Conservation (phyloP, 2,888 invertebrate species). For the Agonopterix arenella region DNA sequence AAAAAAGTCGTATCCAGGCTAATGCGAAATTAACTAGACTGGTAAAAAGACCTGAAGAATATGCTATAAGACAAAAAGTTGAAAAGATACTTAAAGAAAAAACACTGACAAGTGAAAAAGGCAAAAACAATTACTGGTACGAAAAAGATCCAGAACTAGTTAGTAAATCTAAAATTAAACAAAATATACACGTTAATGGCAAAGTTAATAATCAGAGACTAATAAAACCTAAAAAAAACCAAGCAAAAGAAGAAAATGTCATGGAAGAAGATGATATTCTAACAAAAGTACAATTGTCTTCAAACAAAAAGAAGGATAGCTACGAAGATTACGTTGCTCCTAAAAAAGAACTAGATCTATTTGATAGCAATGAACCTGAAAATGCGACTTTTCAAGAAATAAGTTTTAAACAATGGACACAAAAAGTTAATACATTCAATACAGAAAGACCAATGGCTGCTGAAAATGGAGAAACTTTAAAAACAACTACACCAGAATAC, state of each 20-base stretch:
- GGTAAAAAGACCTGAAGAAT: background rate
- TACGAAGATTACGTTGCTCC: conserved; percentile 50
- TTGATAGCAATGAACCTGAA: conserved; percentile 14
- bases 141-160: background rate
- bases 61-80: background rate
- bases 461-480: no score
- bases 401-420: background rate
- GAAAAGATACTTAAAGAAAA: no score
- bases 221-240: background rate
- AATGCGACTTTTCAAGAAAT: background rate
- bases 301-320: conserved; percentile 30
- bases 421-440: background rate
- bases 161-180: background rate
- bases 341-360: conserved; percentile 24
- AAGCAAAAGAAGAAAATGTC: background rate
- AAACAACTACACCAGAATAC: no score
- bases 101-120: background rate
- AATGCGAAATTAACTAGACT: background rate
- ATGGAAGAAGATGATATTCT: conserved; percentile 12
- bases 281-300: conserved; percentile 17
- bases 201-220: background rate
- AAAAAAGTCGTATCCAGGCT: no score
- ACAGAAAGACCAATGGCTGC: background rate
- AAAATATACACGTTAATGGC: background rate
- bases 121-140: background rate